Percentiles rank a stretch among this genome's conserved stretches.
These are phyloP conservation scores for Struthidea cinerea DNA, from an alignment of 2,113 vertebrate species.

Conservation along the genomic window DNA sequence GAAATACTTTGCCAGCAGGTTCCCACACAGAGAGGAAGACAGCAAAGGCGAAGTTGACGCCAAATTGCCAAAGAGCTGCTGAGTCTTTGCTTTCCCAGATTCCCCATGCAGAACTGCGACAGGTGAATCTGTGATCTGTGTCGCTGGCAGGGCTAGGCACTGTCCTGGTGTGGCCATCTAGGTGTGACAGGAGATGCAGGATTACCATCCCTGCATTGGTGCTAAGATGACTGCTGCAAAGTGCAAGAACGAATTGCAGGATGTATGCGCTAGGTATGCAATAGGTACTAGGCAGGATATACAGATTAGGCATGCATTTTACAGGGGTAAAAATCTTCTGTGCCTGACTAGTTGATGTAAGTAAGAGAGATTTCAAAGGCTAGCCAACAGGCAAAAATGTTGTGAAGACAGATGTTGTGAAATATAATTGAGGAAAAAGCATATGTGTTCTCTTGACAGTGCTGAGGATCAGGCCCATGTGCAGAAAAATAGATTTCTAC, in stretches of 20 bases:
- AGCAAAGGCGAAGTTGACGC: fast-evolving
- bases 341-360: background rate
- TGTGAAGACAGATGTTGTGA: fast-evolving
- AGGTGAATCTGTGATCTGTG: background rate
- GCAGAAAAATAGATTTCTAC: background rate
- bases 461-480: background rate
- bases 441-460: background rate
- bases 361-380: background rate
- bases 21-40: background rate
- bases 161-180: fast-evolving
- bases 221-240: background rate
- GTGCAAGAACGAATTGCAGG: background rate
- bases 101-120: fast-evolving
- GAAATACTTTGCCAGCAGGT: background rate
- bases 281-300: background rate
- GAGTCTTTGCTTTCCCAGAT: fast-evolving
- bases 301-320: background rate
- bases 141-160: too few species aligned
- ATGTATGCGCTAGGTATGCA: too few species aligned
- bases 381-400: fast-evolving
- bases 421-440: background rate
- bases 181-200: background rate
- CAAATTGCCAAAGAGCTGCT: background rate
- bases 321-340: background rate
- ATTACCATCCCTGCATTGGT: too few species aligned